Evolutionary conservation across 2,797 vertebrate genomes (phyloP).

Genomic region (Xerus rutilus): DNA sequence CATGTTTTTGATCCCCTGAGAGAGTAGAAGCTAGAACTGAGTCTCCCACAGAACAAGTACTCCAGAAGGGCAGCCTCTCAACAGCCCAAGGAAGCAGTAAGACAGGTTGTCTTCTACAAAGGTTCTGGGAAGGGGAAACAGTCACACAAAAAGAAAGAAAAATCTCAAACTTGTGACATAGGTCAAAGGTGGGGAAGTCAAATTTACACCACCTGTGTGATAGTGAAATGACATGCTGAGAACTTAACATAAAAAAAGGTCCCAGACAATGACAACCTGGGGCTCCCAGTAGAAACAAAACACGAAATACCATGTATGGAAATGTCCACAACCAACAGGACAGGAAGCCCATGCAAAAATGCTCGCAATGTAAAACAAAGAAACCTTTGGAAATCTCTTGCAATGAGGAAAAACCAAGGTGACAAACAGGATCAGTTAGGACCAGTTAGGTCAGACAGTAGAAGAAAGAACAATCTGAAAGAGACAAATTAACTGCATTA

Average conservation of each 20-base stretch:
- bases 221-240: constrained; percentile 4
- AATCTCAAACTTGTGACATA: background rate
- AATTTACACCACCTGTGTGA: background rate
- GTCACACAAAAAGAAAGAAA: background rate
- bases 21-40: background rate
- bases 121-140: background rate
- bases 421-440: background rate
- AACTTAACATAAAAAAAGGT: constrained; percentile 3
- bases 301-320: background rate
- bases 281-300: background rate
- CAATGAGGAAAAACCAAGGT: background rate
- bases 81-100: background rate
- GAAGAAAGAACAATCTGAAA: background rate
- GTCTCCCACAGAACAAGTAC: background rate
- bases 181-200: background rate
- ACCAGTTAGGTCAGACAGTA: background rate
- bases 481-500: background rate
- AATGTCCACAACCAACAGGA: background rate
- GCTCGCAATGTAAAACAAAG: background rate
- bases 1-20: background rate
- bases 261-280: background rate
- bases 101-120: background rate
- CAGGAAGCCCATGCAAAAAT: background rate
- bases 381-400: background rate
- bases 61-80: background rate